These are phyloP conservation scores for Pygoscelis adeliae DNA, from an alignment of 2,113 vertebrate genomes.

Conservation along the genomic window DNA sequence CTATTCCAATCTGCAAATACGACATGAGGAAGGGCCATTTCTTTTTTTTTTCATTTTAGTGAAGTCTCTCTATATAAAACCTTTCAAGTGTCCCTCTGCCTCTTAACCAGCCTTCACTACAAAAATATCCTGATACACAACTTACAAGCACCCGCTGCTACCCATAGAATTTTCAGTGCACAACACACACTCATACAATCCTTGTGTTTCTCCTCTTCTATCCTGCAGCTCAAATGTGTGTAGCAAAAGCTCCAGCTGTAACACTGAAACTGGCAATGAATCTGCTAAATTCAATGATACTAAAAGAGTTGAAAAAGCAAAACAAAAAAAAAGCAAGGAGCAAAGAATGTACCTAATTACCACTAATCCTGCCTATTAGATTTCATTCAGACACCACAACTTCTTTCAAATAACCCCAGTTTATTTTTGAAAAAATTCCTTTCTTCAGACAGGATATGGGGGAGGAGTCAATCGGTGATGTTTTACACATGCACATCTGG, in stretches of 20 bases:
- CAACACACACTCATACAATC: not conserved
- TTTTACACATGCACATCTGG: conserved; percentile 82
- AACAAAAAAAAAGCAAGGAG: not conserved
- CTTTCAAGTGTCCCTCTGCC: not conserved
- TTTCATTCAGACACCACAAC: conserved; percentile 71
- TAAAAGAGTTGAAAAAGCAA: not conserved
- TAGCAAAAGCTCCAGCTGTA: not conserved
- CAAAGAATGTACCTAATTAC: conserved; percentile 49
- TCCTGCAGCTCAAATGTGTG: not conserved
- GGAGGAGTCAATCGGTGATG: conserved; percentile 77
- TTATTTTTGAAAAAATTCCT: conserved; percentile 74
- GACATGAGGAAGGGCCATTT: not conserved
- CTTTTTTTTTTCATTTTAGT: not conserved
- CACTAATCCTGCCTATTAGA: conserved; percentile 54
- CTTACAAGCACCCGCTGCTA: not conserved
- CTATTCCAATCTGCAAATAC: not conserved
- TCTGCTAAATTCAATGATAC: not conserved
- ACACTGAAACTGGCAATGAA: not conserved
- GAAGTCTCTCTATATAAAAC: not conserved
- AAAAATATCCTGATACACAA: not conserved
- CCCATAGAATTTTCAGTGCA: not conserved
- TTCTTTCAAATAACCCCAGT: conserved; percentile 75
- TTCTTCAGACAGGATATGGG: conserved; percentile 77
- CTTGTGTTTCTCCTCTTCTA: not conserved
- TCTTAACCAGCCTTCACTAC: not conserved